Percentiles rank a stretch among this genome's conserved stretches.
These are phyloP conservation scores for Otis tarda DNA, from an alignment of 2,113 vertebrate genomes.

Conservation along the genomic window DNA sequence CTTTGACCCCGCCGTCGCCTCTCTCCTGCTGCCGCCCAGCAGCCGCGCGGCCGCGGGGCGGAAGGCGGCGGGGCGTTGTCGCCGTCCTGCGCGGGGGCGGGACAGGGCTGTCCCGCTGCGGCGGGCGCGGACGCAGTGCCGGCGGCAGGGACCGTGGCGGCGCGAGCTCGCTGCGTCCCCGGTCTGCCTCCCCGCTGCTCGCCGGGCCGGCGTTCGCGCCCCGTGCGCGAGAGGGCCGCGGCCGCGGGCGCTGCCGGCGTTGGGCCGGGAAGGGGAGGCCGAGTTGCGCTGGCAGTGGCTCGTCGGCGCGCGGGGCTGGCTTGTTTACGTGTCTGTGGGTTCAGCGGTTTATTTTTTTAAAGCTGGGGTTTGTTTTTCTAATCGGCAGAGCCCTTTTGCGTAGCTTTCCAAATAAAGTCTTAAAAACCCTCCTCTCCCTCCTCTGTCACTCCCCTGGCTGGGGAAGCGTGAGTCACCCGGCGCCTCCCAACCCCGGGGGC, in stretches of 20 bases:
- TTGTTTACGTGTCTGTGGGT: not conserved
- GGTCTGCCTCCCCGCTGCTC: not conserved
- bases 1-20: not conserved
- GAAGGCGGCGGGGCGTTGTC: not conserved
- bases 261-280: not conserved
- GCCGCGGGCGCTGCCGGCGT: not conserved
- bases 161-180: accelerated
- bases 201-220: not conserved
- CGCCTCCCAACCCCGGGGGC: not conserved
- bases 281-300: conserved; percentile 10
- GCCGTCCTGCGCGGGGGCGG: not conserved
- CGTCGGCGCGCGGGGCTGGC: not conserved
- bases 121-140: not conserved
- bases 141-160: not conserved
- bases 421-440: not conserved
- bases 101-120: not conserved
- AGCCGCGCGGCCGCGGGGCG: not conserved
- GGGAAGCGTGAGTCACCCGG: not conserved
- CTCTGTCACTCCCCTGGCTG: not conserved
- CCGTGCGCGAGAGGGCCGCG: not conserved
- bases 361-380: conserved; percentile 46
- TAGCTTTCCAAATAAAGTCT: conserved; percentile 72
- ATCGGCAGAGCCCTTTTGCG: conserved; percentile 52
- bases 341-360: conserved; percentile 35
- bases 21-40: not conserved